Percentiles rank a stretch among this genome's conserved stretches.
These are phyloP conservation scores for Oryzias celebensis DNA, from an alignment of 2,113 vertebrate species.

Conservation along the genomic window DNA sequence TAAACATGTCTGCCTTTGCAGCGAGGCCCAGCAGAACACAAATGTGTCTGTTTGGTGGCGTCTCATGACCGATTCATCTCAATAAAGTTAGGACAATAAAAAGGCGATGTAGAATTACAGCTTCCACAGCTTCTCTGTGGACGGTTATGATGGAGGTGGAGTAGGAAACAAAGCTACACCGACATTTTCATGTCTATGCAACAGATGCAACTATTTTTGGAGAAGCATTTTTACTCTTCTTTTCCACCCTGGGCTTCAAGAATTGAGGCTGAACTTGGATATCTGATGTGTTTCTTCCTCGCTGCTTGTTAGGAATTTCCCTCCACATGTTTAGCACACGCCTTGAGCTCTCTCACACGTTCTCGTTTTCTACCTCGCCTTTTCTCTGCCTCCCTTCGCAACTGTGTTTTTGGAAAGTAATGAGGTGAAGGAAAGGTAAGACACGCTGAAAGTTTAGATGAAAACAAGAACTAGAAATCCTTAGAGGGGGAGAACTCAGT, in stretches of 20 bases:
- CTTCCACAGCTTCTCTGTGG: constrained; percentile 1
- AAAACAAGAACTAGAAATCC: constrained; percentile 32
- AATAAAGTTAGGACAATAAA: too few species aligned
- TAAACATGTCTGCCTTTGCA: not conserved
- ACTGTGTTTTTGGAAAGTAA: constrained; percentile 44
- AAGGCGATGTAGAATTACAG: not conserved
- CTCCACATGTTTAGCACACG: constrained; percentile 78
- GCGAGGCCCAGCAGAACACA: not conserved
- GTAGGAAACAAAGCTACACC: not conserved
- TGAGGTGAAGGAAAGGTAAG: constrained; percentile 59
- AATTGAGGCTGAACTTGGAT: constrained; percentile 63
- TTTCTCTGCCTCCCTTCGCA: not conserved
- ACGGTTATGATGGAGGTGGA: constrained; percentile 16
- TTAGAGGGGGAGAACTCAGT: constrained; percentile 27
- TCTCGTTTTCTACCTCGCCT: not conserved
- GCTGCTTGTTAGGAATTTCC: constrained; percentile 75
- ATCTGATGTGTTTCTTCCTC: constrained; percentile 62
- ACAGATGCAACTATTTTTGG: constrained; percentile 35
- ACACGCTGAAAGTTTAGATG: constrained; percentile 52
- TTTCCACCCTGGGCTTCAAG: constrained; percentile 39
- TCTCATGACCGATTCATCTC: too few species aligned
- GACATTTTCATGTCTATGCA: constrained; percentile 40
- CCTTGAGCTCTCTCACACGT: constrained; percentile 12
- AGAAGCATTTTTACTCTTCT: constrained; percentile 34
- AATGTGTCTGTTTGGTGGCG: too few species aligned